A percentile compares a stretch with the other conserved stretches of the same genome.
Conservation (phyloP, 1,140 invertebrate genomes). For the Microplitis demolitor region DNA sequence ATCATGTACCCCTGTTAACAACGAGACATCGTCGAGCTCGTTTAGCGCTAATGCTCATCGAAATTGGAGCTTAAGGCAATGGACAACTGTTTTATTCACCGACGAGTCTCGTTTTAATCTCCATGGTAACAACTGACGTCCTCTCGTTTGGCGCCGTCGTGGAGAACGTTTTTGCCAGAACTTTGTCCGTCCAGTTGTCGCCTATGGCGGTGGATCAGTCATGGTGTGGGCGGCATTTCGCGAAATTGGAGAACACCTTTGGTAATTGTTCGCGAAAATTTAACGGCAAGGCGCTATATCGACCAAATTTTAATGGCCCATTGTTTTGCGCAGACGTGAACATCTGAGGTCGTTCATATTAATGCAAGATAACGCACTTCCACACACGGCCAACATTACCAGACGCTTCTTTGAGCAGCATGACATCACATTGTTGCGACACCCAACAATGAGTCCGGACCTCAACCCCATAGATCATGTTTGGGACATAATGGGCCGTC, state of each 20-base stretch:
- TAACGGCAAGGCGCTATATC: conserved; percentile 40
- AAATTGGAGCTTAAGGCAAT: conserved; percentile 9
- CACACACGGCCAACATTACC: neutral
- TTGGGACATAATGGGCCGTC: too few species aligned
- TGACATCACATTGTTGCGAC: too few species aligned
- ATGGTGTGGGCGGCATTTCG: conserved; percentile 45
- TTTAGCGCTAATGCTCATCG: too few species aligned
- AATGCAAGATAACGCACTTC: too few species aligned
- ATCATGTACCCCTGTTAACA: neutral
- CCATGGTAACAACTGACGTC: conserved; percentile 25
- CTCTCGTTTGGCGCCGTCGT: conserved; percentile 35
- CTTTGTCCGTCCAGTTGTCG: conserved; percentile 22
- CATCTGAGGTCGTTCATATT: conserved; percentile 25
- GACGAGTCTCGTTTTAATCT: conserved; percentile 36
- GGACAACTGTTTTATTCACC: conserved; percentile 33
- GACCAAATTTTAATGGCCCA: conserved; percentile 33
- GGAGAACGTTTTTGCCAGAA: conserved; percentile 33
- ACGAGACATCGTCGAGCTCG: too few species aligned
- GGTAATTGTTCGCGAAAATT: conserved; percentile 27
- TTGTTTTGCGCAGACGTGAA: conserved; percentile 35
- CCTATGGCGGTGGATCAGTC: conserved; percentile 39
- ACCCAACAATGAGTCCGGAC: too few species aligned
- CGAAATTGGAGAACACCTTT: conserved; percentile 24
- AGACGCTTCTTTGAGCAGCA: too few species aligned
- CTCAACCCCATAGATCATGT: too few species aligned